phyloP scores from a whole-genome alignment of 2,797 vertebrate species.

The Poeciliopsis turneri region DNA sequence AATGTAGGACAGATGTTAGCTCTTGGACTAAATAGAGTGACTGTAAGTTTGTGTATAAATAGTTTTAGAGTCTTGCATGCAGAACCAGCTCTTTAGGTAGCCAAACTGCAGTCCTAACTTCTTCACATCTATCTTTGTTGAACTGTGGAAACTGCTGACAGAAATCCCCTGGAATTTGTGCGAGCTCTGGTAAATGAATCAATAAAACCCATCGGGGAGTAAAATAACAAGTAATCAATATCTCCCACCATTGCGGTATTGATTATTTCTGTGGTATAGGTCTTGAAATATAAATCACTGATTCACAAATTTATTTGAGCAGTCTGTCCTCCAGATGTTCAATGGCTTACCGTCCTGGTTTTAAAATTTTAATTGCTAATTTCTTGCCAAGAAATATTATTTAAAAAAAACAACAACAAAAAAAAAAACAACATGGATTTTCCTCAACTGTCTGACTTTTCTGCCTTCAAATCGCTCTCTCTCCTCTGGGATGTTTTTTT shows the following conservation, averaged over 20 bases:
- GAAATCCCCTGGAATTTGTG: not conserved
- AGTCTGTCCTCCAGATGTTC: not conserved
- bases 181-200: not conserved
- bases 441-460: not conserved
- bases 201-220: slow-evolving; percentile 5
- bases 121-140: slow-evolving; percentile 2
- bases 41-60: not conserved
- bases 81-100: not conserved
- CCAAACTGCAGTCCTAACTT: not conserved
- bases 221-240: slow-evolving; percentile 10
- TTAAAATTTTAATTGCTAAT: not conserved
- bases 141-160: slow-evolving; percentile 13
- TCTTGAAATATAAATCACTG: not conserved
- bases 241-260: slow-evolving; percentile 1
- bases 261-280: slow-evolving; percentile 2
- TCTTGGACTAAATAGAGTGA: not conserved
- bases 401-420: not conserved
- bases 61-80: not conserved
- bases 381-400: not conserved
- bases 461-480: too few species aligned
- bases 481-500: not conserved
- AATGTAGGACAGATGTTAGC: not conserved
- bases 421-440: not conserved
- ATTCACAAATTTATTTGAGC: not conserved
- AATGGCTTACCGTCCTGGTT: not conserved